These are phyloP conservation scores for Minunthozetes semirufus DNA, from an alignment of 2,888 invertebrate genomes.

Conservation along the genomic window DNA sequence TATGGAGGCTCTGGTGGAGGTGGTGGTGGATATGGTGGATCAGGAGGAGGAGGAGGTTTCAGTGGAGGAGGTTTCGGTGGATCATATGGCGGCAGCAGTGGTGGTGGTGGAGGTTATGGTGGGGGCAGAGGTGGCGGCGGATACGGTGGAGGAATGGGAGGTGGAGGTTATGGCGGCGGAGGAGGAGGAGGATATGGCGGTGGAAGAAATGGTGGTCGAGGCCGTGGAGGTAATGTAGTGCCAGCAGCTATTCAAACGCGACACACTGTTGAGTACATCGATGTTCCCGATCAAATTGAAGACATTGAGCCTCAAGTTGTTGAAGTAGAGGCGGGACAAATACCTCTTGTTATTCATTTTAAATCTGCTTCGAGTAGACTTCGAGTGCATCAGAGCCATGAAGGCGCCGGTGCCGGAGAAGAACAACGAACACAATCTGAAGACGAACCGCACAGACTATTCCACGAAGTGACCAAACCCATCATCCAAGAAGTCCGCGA, in stretches of 20 bases:
- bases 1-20: background rate
- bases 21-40: constrained; percentile 9
- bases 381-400: constrained; percentile 30
- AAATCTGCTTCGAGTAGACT: constrained; percentile 33
- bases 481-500: constrained; percentile 31
- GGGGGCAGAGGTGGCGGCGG: constrained; percentile 25
- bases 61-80: constrained; percentile 19
- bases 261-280: constrained; percentile 28
- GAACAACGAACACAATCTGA: constrained; percentile 10
- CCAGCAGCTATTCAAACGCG: constrained; percentile 27
- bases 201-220: background rate
- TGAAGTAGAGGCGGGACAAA: constrained; percentile 27
- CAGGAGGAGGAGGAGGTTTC: constrained; percentile 31
- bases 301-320: constrained; percentile 28
- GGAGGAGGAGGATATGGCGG: background rate
- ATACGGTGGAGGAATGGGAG: background rate
- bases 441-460: constrained; percentile 28
- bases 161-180: background rate
- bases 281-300: constrained; percentile 28
- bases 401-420: constrained; percentile 26
- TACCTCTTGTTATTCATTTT: constrained; percentile 30
- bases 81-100: constrained; percentile 20
- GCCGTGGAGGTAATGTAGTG: background rate
- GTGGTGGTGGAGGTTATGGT: constrained; percentile 22
- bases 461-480: constrained; percentile 29